Evolutionary conservation across 2,888 invertebrate species (phyloP).

Genomic region (Athetis lepigone): DNA sequence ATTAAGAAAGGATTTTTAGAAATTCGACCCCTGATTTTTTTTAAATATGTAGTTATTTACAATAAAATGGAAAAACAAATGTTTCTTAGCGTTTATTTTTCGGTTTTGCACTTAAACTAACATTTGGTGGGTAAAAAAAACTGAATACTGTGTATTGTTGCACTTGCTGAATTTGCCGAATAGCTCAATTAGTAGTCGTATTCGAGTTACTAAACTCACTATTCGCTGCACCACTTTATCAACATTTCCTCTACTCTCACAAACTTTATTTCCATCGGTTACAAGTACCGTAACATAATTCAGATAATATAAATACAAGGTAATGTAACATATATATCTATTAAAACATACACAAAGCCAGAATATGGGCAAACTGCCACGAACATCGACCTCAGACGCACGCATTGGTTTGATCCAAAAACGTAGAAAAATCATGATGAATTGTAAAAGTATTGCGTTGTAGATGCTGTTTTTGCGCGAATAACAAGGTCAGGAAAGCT

Average conservation of each 20-base stretch:
- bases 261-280: constrained; percentile 5
- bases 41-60: too few relatives aligned
- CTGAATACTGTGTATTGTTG: too few relatives aligned
- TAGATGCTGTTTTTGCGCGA: constrained; percentile 10
- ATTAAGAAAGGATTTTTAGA: too few relatives aligned
- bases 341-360: constrained; percentile 24
- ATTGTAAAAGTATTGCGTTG: constrained; percentile 27
- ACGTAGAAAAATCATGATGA: constrained; percentile 35
- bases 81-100: too few relatives aligned
- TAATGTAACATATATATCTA: constrained; percentile 4
- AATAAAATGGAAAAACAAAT: too few relatives aligned
- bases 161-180: too few relatives aligned
- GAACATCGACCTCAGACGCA: constrained; percentile 32
- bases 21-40: too few relatives aligned
- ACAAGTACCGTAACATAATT: constrained; percentile 21
- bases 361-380: constrained; percentile 52
- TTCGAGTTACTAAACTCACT: too few relatives aligned
- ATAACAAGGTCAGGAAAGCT: constrained; percentile 27
- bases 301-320: constrained; percentile 29
- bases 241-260: background rate
- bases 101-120: too few relatives aligned
- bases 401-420: constrained; percentile 25
- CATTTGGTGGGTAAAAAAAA: too few relatives aligned
- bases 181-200: too few relatives aligned
- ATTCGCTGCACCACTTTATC: too few relatives aligned